These are phyloP conservation scores for Oreochromis mossambicus DNA, from an alignment of 2,797 vertebrate genomes.

Conservation along the genomic window DNA sequence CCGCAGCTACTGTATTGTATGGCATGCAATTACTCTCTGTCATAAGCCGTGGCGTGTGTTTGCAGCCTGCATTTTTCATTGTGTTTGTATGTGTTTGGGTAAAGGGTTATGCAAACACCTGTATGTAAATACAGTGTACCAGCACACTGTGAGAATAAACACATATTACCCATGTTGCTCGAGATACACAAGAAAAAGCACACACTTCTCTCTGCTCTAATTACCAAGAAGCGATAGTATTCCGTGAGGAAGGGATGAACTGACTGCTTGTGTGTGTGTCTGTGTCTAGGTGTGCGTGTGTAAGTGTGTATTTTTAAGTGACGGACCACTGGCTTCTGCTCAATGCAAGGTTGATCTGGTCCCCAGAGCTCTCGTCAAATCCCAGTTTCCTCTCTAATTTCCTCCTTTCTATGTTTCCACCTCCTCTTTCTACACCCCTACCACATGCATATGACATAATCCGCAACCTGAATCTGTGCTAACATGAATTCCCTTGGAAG, in stretches of 20 bases:
- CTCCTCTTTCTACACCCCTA: background rate
- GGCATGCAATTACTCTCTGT: slow-evolving; percentile 32
- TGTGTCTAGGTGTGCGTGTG: background rate
- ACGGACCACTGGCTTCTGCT: slow-evolving; percentile 48
- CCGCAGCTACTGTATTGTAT: background rate
- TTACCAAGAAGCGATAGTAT: slow-evolving; percentile 56
- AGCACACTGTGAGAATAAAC: slow-evolving; percentile 50
- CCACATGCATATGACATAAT: background rate
- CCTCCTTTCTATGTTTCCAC: background rate
- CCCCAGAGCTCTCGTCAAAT: slow-evolving; percentile 41
- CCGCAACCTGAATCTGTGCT: background rate
- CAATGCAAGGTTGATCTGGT: slow-evolving; percentile 43
- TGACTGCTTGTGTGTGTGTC: background rate
- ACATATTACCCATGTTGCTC: slow-evolving; percentile 23
- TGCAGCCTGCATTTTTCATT: slow-evolving; percentile 8
- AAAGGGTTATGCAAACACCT: slow-evolving; percentile 59
- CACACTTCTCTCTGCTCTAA: slow-evolving; percentile 58
- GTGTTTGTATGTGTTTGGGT: background rate
- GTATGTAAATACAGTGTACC: slow-evolving; percentile 6
- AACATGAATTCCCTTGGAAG: background rate
- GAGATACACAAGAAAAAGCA: slow-evolving; percentile 15
- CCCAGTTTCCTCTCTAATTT: slow-evolving; percentile 13
- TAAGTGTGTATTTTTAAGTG: background rate
- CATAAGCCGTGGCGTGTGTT: background rate
- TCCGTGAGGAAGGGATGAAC: slow-evolving; percentile 33